Percentiles rank a stretch among this genome's conserved stretches.
These are phyloP conservation scores for Papilio polytes DNA, from an alignment of 1,140 invertebrate genomes.

Conservation along the genomic window DNA sequence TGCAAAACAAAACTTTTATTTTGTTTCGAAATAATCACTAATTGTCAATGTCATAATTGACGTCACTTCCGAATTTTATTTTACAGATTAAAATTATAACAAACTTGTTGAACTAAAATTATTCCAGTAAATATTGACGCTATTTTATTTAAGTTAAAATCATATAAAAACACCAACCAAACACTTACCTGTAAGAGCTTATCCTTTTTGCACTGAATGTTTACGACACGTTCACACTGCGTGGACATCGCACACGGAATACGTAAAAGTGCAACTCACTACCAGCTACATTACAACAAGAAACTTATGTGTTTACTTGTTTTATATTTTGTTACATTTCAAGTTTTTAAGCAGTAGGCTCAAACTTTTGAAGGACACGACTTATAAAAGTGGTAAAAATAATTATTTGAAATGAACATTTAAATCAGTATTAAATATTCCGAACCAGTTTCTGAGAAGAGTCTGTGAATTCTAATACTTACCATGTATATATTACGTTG, in stretches of 20 bases:
- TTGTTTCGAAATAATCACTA: background rate
- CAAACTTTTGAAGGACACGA: too few relatives aligned
- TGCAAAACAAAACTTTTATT: background rate
- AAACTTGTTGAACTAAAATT: too few relatives aligned
- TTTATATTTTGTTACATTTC: background rate
- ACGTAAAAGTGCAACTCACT: background rate
- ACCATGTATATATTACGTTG: background rate
- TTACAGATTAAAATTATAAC: too few relatives aligned
- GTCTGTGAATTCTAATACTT: too few relatives aligned
- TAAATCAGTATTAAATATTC: too few relatives aligned
- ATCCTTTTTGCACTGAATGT: background rate
- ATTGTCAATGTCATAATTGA: background rate
- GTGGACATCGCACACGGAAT: background rate
- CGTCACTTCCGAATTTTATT: too few relatives aligned
- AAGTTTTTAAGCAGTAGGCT: background rate
- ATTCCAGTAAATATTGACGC: too few relatives aligned
- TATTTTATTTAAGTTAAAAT: background rate
- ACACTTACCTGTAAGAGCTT: background rate
- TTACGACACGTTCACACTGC: background rate
- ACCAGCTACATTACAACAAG: background rate
- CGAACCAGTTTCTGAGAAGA: too few relatives aligned
- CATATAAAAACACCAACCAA: background rate
- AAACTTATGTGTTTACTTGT: background rate
- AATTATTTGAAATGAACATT: too few relatives aligned
- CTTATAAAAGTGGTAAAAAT: background rate